phyloP scores from a whole-genome alignment of 2,113 vertebrate genomes.

The Cromileptes altivelis region DNA sequence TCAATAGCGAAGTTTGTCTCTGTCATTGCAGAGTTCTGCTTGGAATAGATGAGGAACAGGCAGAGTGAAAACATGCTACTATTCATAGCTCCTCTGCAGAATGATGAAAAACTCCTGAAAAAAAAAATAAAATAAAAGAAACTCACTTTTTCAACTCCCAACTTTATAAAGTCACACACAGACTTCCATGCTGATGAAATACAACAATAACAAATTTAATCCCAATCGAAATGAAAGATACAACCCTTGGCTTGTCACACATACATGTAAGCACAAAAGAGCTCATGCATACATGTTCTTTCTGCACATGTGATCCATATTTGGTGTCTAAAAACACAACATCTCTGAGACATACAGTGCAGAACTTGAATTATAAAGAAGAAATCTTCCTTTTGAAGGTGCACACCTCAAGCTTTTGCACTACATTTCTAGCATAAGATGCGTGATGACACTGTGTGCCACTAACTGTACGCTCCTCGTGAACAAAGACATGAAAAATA shows the following conservation, averaged over 20 bases:
- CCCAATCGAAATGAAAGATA: background rate
- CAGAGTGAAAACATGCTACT: slow-evolving; percentile 41
- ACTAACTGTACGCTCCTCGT: slow-evolving; percentile 1
- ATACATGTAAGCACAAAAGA: background rate
- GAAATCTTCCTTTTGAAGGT: background rate
- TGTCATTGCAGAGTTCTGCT: slow-evolving; percentile 59
- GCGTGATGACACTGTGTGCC: background rate
- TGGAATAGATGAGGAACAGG: slow-evolving; percentile 48
- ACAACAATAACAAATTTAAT: background rate
- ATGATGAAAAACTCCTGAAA: slow-evolving; percentile 24
- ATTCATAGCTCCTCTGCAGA: slow-evolving; percentile 43
- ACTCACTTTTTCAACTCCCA: slow-evolving; percentile 10
- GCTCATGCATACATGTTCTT: background rate
- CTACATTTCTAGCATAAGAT: background rate
- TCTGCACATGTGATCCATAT: background rate
- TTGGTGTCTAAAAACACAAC: background rate
- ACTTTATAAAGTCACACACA: background rate
- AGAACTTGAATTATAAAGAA: background rate
- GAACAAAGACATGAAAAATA: slow-evolving; percentile 22
- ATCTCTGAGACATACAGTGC: background rate
- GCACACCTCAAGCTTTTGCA: slow-evolving; percentile 4
- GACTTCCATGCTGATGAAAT: background rate
- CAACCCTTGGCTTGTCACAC: background rate
- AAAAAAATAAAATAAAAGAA: slow-evolving; percentile 9
- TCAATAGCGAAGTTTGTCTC: slow-evolving; percentile 74